Conservation (phyloP, 2,797 vertebrate genomes). For the Mus spretus region DNA sequence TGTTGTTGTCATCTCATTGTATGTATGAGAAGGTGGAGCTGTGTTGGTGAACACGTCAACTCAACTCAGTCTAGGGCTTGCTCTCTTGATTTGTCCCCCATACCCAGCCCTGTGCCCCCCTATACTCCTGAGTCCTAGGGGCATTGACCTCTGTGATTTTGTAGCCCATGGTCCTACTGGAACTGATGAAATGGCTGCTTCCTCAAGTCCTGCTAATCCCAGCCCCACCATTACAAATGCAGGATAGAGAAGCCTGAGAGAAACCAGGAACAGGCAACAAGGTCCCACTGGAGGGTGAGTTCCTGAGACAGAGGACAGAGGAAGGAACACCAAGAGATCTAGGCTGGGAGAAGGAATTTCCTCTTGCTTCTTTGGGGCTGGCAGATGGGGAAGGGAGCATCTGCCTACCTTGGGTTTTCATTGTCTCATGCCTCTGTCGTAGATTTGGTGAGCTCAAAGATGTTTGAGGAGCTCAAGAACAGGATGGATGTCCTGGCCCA, state of each 20-base stretch:
- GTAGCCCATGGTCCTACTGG: not conserved
- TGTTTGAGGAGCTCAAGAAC: slow-evolving; percentile 92
- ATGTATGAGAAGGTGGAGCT: not conserved
- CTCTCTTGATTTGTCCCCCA: accelerated
- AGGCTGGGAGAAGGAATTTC: not conserved
- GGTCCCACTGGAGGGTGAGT: not conserved
- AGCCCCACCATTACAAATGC: not conserved
- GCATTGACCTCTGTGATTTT: not conserved
- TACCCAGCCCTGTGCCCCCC: not conserved
- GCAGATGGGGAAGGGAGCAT: not conserved
- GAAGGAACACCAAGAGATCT: not conserved
- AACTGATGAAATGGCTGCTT: not conserved
- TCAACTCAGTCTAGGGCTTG: not conserved
- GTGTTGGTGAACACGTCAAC: not conserved
- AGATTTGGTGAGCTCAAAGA: slow-evolving; percentile 89
- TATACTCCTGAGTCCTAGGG: not conserved
- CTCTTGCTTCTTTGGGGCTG: not conserved
- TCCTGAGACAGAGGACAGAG: not conserved
- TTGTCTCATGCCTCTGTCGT: slow-evolving; percentile 50
- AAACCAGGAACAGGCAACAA: not conserved
- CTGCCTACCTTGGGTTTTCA: not conserved
- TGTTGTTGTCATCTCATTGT: not conserved
- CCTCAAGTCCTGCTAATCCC: not conserved
- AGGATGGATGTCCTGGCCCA: slow-evolving; percentile 92
- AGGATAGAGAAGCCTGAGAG: not conserved